Conservation (phyloP, 2,888 invertebrate species). For the Thalpophila matura region DNA sequence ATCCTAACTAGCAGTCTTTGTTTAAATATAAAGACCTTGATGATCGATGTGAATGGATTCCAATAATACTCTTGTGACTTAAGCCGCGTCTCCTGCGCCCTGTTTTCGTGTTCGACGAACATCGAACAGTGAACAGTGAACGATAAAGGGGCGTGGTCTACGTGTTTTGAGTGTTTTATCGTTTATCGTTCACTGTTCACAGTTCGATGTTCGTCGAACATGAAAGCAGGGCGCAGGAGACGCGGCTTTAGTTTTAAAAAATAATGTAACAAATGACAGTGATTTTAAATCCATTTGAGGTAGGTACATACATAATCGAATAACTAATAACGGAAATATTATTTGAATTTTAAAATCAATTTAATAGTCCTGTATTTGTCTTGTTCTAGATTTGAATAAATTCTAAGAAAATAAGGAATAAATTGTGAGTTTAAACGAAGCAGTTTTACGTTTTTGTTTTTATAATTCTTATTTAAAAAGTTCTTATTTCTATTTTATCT, state of each 20-base stretch:
- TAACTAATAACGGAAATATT: background rate
- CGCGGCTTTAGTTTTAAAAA: background rate
- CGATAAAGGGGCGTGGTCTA: too few relatives aligned
- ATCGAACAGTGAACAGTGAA: too few relatives aligned
- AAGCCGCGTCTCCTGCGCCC: too few relatives aligned
- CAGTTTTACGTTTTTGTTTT: conserved; percentile 12
- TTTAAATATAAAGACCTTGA: conserved; percentile 12
- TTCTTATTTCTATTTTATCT: background rate
- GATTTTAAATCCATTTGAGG: conserved; percentile 17
- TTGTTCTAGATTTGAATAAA: background rate
- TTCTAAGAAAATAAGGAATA: background rate
- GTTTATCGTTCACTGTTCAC: too few relatives aligned
- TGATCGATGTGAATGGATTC: conserved; percentile 1
- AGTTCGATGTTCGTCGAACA: too few relatives aligned
- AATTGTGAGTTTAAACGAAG: conserved; percentile 7
- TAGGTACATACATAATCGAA: too few relatives aligned
- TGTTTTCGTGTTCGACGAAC: too few relatives aligned
- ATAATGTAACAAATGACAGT: background rate
- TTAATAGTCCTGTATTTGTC: background rate
- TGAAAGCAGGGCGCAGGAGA: too few relatives aligned
- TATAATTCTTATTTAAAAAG: background rate
- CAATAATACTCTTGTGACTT: conserved; percentile 6
- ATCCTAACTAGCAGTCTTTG: conserved; percentile 36
- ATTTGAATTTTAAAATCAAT: background rate
- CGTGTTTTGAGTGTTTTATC: too few relatives aligned